Evolutionary conservation across 2,797 vertebrate genomes (phyloP).

Genomic region (Nothura maculosa): DNA sequence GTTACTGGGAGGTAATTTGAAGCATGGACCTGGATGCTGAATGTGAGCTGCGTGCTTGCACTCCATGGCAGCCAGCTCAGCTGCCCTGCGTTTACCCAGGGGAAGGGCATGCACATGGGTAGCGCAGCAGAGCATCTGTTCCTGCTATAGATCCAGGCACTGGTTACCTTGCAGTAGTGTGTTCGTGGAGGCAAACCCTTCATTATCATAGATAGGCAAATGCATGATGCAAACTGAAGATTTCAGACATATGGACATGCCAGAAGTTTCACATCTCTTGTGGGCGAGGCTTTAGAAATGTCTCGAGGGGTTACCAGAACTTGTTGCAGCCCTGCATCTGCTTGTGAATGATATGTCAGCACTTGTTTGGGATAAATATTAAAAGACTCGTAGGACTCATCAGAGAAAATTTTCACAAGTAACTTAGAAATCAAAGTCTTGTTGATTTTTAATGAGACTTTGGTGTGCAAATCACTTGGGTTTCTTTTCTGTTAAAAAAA

Average conservation of each 20-base stretch:
- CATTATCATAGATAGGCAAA: constrained; percentile 52
- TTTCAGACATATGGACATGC: constrained; percentile 51
- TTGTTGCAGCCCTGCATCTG: constrained; percentile 38
- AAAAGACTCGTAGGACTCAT: constrained; percentile 28
- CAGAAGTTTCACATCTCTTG: constrained; percentile 53
- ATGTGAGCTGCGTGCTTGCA: background rate
- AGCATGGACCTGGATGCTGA: background rate
- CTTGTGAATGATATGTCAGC: constrained; percentile 52
- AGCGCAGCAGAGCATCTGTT: constrained; percentile 21
- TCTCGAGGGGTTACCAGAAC: constrained; percentile 62
- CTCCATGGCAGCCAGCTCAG: accelerated
- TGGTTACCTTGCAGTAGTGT: background rate
- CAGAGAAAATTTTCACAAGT: constrained; percentile 36
- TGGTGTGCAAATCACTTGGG: constrained; percentile 44
- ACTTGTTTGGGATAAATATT: constrained; percentile 52
- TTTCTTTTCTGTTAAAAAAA: background rate
- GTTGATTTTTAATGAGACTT: constrained; percentile 47
- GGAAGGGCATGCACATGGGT: background rate
- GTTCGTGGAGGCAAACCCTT: constrained; percentile 28
- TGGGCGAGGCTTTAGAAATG: constrained; percentile 49
- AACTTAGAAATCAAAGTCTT: constrained; percentile 47
- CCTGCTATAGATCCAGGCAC: background rate
- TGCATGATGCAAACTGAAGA: constrained; percentile 28
- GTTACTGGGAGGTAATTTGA: background rate
- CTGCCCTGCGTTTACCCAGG: background rate